Percentiles rank a stretch among this genome's conserved stretches.
Evolutionary conservation across 1,140 invertebrate genomes (phyloP).

Genomic region (Drosophila aff.): DNA sequence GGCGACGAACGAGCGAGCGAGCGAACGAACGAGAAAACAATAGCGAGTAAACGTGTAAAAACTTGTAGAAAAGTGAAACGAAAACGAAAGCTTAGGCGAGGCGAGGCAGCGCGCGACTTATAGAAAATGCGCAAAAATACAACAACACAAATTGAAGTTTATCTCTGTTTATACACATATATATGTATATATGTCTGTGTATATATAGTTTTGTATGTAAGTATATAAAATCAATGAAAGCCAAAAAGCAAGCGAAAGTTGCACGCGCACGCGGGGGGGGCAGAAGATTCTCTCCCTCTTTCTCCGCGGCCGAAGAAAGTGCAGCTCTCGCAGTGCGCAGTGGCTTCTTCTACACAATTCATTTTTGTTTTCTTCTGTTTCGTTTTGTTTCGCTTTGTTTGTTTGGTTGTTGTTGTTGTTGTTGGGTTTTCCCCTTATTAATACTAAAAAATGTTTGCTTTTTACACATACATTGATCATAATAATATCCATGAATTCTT

Average conservation of each 20-base stretch:
- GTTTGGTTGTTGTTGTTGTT: conserved; percentile 11
- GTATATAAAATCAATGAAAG: conserved; percentile 54
- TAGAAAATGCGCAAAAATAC: conserved; percentile 29
- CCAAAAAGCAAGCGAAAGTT: conserved; percentile 51
- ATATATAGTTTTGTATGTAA: neutral
- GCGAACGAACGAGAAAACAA: conserved; percentile 37
- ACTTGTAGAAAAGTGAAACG: conserved; percentile 13
- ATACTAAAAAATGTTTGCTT: conserved; percentile 45
- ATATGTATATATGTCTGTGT: neutral
- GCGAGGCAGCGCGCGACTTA: conserved; percentile 35
- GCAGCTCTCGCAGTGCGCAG: conserved; percentile 27
- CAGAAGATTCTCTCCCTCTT: conserved; percentile 24
- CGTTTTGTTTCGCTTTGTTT: conserved; percentile 9
- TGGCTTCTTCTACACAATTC: conserved; percentile 44
- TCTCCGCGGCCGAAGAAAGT: conserved; percentile 35
- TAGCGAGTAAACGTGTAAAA: conserved; percentile 23
- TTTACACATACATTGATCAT: conserved; percentile 43
- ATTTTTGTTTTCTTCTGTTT: conserved; percentile 19
- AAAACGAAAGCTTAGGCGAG: conserved; percentile 55
- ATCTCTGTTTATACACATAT: conserved; percentile 22
- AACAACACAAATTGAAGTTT: neutral
- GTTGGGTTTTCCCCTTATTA: conserved; percentile 15
- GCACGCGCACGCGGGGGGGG: neutral
- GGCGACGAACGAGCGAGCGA: neutral
- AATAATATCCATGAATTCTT: conserved; percentile 42